phyloP scores from a whole-genome alignment of 2,113 vertebrate genomes.

The Microtus oregoni region DNA sequence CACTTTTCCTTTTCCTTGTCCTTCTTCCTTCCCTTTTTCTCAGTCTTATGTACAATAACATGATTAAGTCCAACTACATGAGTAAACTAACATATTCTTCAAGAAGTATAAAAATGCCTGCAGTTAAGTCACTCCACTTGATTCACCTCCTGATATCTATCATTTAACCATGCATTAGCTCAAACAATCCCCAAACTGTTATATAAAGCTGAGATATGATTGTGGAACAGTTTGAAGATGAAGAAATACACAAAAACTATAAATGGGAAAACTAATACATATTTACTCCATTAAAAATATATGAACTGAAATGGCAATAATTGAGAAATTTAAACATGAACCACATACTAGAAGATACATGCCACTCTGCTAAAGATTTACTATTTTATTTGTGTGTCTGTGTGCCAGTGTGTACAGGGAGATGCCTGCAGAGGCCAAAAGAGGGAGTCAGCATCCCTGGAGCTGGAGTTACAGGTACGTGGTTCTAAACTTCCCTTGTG shows the following conservation, averaged over 20 bases:
- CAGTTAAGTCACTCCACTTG: not conserved
- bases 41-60: not conserved
- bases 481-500: no score
- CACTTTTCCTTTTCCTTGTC: not conserved
- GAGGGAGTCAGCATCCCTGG: not conserved
- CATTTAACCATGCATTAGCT: not conserved
- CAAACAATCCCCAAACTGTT: not conserved
- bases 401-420: not conserved
- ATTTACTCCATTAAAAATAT: not conserved
- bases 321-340: slow-evolving; percentile 10
- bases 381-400: not conserved
- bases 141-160: not conserved
- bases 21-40: not conserved
- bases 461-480: not conserved
- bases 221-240: not conserved
- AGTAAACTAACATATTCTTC: not conserved
- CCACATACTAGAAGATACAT: not conserved
- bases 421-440: not conserved
- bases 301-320: slow-evolving; percentile 1
- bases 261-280: slow-evolving; percentile 1
- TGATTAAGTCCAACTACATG: not conserved
- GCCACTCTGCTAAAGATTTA: not conserved
- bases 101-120: not conserved
- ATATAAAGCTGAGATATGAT: not conserved
- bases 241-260: not conserved